Conservation (phyloP, 2,797 vertebrate genomes). For the Sebastes wilsoni region DNA sequence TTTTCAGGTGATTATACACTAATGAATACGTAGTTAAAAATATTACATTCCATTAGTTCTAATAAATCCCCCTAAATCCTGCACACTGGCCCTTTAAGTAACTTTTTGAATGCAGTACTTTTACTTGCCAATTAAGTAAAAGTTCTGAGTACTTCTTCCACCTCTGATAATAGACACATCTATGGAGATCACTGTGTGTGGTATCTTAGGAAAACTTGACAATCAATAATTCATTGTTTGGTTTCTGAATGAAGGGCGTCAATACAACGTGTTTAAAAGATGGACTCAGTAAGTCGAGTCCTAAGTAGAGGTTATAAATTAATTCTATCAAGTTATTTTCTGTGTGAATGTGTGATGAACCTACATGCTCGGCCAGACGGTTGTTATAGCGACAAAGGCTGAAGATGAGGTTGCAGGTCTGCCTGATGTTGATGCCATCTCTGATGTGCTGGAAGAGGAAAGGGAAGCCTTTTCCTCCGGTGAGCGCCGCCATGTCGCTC, state of each 20-base stretch:
- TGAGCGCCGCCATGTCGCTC: slow-evolving; percentile 97
- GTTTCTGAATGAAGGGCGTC: not conserved
- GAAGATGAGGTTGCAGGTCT: slow-evolving; percentile 99
- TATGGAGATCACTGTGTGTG: not conserved
- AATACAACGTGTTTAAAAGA: not conserved
- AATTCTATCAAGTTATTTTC: not conserved
- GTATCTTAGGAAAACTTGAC: not conserved
- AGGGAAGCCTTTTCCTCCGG: slow-evolving; percentile 97
- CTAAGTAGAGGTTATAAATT: not conserved
- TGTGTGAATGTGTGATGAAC: slow-evolving; percentile 51
- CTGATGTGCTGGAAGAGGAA: slow-evolving; percentile 99
- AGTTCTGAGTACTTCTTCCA: too few species aligned
- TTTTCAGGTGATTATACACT: too few species aligned
- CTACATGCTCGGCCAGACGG: slow-evolving; percentile 95
- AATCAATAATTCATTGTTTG: not conserved
- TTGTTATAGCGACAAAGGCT: slow-evolving; percentile 98
- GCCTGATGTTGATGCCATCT: slow-evolving; percentile 98
- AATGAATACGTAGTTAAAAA: too few species aligned
- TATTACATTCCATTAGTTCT: too few species aligned
- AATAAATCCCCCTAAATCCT: too few species aligned
- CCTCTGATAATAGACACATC: too few species aligned
- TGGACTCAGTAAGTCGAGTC: not conserved
- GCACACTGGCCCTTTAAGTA: too few species aligned
- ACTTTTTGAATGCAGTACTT: not conserved
- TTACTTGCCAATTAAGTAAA: too few species aligned